These are phyloP conservation scores for Elysia chlorotica DNA, from an alignment of 1,140 invertebrate species.

Conservation along the genomic window DNA sequence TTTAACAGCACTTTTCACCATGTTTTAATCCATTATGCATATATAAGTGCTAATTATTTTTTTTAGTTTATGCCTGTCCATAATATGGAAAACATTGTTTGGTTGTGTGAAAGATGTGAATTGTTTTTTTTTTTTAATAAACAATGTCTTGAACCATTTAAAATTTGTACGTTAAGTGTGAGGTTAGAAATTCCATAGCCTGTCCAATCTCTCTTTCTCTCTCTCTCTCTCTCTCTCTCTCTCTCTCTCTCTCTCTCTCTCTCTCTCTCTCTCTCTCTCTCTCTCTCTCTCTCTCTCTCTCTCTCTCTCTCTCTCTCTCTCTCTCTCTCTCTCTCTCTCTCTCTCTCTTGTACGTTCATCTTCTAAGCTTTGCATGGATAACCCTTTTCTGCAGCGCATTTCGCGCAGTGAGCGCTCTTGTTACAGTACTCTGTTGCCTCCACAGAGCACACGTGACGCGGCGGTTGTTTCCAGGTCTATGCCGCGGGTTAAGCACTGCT, in stretches of 20 bases:
- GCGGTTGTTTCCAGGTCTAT: no score
- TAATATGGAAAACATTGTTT: neutral
- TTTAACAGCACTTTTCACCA: neutral
- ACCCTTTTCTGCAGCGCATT: no score
- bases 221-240: neutral
- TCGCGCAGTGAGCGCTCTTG: no score
- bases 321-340: neutral
- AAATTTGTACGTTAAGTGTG: neutral
- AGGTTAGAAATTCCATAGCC: no score
- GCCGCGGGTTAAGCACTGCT: no score
- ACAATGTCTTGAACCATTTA: neutral
- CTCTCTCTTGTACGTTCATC: neutral
- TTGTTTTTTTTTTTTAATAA: neutral
- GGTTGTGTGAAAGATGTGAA: neutral
- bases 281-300: neutral
- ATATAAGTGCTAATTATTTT: neutral
- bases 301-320: conserved; percentile 1
- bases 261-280: neutral
- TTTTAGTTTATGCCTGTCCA: neutral
- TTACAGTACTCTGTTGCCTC: no score
- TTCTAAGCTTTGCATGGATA: no score
- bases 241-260: neutral
- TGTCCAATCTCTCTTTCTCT: no score
- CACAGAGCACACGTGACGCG: no score
- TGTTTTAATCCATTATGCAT: neutral